Evolutionary conservation across 2,797 vertebrate genomes (phyloP), one percentile per base, ranked within the genome.

Genomic region (Chloroceryle amazona): DNA sequence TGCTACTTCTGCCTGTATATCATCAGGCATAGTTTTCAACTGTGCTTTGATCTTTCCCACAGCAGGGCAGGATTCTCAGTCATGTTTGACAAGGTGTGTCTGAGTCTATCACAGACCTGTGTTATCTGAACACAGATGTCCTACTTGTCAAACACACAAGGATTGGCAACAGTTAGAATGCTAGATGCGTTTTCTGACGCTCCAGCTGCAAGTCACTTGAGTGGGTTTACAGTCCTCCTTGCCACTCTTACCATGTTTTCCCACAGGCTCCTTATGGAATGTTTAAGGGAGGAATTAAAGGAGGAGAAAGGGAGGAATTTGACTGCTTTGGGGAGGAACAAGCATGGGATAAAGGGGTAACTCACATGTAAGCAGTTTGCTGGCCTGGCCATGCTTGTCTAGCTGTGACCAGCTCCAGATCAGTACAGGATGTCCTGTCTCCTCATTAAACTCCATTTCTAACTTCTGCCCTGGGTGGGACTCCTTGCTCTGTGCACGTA

Each of bases 401-500:
- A 51, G 26, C 49, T 28, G 49, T 70, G 20, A 26, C 41, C 51
- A 51, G 26, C 33, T 61, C 35, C 37, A 46, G 33, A 17, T 39
- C 49, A 28, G 10, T 14, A 13, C 41, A 73, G 9, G 13, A 11
- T 35, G 37, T 52, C 39, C 14, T 28, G 22, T 57, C 15, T 66
- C 22, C 46, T 81, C 33, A 37, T 63, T 46, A 37, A 85, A 75
- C 21, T 37, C 25, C 19, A 42, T 42, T 75, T 74, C 57, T 46
- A n/a, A 39, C 6, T 20, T 31, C 6, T 63, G 15, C 19, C 25
- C 49, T 29, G 49, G 49, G 49, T 51, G 49, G 26, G 26, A 28
- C 49, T 14, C 26, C 49, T n/a, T 44, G 0, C 12, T 68, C n/a
- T 39, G 14, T 1, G 0, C 16, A 9, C 2, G 6, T 9, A 3